Base-by-base conservation (phyloP, 2,113 vertebrate species). In the Siphamia tubifer region DNA sequence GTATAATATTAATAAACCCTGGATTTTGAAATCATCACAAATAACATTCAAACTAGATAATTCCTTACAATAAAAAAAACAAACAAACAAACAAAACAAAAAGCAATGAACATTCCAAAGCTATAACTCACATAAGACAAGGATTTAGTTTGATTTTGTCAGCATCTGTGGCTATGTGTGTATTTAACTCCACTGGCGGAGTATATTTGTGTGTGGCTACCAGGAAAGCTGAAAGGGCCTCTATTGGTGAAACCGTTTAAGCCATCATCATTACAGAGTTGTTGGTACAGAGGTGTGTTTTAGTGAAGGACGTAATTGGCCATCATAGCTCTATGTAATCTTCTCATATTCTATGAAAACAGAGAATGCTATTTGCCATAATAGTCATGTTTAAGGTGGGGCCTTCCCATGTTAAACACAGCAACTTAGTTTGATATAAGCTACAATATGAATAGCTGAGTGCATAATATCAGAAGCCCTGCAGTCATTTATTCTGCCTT, bases 241-340 rank as follows among this genome's bases (percentile, higher is more conserved):
- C 78, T 73, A 72, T 87, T 93, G 92, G 93, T 91, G 90, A 93
- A 89, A 93, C 90, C 93, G 91, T 96, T 95, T 90, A 93, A 91
- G 91, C 92, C 92, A 94, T 95, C 94, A 94, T 92, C 87, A 90
- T 91, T 92, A 92, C 87, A 94, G 92, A 92, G 91, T 91, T 94
- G 93, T 93, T 88, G 91, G 88, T 90, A 83, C 77, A 90, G 73
- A 84, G 92, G 92, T 95, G 92, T 95, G 93, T 82, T 96, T 94
- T 94, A 95, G 92, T 90, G 82, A 87, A 85, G 91, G 89, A 84
- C 87, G 88, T 93, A 96, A 95, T 95, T 95, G 89, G 92, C 87
- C 91, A 86, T 94, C 93, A 94, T 87, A 91, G 87, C 90, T 89
- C 89, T 87, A 77, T 88, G 83, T 86, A 89, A 89, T 89, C 86